Percentiles rank a stretch among this genome's conserved stretches.
Evolutionary conservation across 2,888 invertebrate species (phyloP).

Genomic region (Petrophora chlorosata): DNA sequence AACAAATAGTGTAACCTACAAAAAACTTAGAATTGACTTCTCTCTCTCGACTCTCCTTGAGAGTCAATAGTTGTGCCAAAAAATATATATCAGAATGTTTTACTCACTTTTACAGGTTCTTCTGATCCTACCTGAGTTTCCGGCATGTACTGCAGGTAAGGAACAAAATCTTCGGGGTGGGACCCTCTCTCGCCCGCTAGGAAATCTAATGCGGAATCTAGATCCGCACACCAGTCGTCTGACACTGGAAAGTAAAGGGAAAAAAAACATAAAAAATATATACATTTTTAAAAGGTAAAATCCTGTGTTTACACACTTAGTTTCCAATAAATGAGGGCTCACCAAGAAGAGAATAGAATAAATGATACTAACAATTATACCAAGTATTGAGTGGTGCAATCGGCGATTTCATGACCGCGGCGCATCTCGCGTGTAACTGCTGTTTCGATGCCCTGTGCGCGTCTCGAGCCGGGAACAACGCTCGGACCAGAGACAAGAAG

Average conservation of each 20-base stretch:
- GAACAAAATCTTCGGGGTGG: slow-evolving; percentile 93
- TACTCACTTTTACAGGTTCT: slow-evolving; percentile 30
- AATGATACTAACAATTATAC: slow-evolving; percentile 84
- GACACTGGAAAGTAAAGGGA: too few relatives aligned
- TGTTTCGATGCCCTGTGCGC: slow-evolving; percentile 92
- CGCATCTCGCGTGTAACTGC: slow-evolving; percentile 89
- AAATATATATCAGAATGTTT: slow-evolving; percentile 5
- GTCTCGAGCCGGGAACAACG: slow-evolving; percentile 92
- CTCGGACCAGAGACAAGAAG: slow-evolving; percentile 94
- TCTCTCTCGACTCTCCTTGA: too few relatives aligned
- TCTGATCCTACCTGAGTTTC: slow-evolving; percentile 81
- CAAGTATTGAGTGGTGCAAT: slow-evolving; percentile 92
- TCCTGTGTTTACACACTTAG: background rate
- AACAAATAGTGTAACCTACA: too few relatives aligned
- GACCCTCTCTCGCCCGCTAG: slow-evolving; percentile 92
- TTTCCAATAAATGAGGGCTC: background rate
- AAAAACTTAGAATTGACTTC: too few relatives aligned
- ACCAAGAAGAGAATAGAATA: background rate
- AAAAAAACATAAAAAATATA: slow-evolving; percentile 35
- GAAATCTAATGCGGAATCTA: slow-evolving; percentile 92
- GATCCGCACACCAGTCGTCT: slow-evolving; percentile 89
- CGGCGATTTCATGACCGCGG: slow-evolving; percentile 90
- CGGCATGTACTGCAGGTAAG: slow-evolving; percentile 92
- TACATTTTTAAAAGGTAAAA: too few relatives aligned
- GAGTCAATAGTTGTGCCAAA: slow-evolving; percentile 1